Conservation (phyloP, 2,888 invertebrate genomes). For the Torymus texanus region DNA sequence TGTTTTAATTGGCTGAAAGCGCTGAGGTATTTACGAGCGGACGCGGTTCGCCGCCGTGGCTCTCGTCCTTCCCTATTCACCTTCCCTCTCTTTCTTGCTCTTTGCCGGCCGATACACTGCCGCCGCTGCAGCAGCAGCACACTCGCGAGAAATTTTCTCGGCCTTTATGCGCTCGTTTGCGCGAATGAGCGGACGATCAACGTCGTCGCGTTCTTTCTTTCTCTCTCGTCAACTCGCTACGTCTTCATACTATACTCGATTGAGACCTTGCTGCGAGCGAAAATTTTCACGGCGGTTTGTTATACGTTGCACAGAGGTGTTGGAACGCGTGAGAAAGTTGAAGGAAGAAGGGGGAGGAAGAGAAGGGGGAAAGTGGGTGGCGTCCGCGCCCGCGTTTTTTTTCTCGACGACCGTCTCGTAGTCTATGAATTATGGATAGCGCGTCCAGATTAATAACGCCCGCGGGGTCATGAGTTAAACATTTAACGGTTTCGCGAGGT, state of each 20-base stretch:
- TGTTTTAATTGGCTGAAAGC: constrained; percentile 75
- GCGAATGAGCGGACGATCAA: constrained; percentile 51
- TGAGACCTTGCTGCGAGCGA: constrained; percentile 26
- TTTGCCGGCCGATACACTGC: background rate
- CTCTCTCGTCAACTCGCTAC: constrained; percentile 47
- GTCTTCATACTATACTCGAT: constrained; percentile 38
- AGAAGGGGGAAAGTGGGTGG: constrained; percentile 15
- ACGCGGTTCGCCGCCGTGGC: constrained; percentile 58
- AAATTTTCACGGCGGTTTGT: background rate
- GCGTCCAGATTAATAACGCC: constrained; percentile 38
- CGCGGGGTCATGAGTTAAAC: constrained; percentile 10
- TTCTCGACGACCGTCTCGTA: no score
- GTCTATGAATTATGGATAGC: constrained; percentile 38
- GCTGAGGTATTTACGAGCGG: constrained; percentile 74
- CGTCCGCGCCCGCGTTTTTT: background rate
- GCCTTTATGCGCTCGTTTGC: constrained; percentile 55
- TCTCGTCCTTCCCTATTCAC: constrained; percentile 32
- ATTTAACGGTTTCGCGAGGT: constrained; percentile 7
- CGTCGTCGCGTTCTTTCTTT: constrained; percentile 40
- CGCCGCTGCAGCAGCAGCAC: background rate
- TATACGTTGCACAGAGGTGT: background rate
- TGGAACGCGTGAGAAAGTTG: constrained; percentile 36
- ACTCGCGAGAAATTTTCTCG: constrained; percentile 27
- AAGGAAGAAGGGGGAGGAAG: no score
- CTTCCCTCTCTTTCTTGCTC: background rate